Base-by-base conservation (phyloP, 2,113 vertebrate genomes). In the Fregetta grallaria region DNA sequence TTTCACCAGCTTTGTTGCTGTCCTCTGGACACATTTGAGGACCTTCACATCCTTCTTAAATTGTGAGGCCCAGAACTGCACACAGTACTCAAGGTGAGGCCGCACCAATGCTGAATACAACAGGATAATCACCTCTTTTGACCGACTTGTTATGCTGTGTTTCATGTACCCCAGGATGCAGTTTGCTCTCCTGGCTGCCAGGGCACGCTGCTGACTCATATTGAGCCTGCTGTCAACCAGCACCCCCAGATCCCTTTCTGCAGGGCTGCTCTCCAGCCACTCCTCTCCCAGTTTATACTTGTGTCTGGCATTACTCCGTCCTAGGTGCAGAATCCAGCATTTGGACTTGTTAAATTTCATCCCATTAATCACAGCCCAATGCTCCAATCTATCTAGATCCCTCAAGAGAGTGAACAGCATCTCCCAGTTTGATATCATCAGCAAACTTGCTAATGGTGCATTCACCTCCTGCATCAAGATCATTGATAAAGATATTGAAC, bases 231-330 rank as follows among this genome's bases (percentile, higher is more conserved):
- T 59, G 29, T 5, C 0, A 0, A 42, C 36, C 66, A 50, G 44
- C 58, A 59, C 9, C 34, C 25, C 47, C 38, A 61, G 34, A n/a
- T 15, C 40, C 44, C 25, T 30, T 45, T 40, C 53, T 15, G 11
- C 32, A 58, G 42, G 27, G 42, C n/a, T 40, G 70, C 11, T 59
- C 61, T 52, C 58, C 77, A 38, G 76, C 5, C 40, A 7, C 7
- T 56, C 36, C 26, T 58, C 34, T 65, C 15, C 49, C 36, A 6
- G 0, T 38, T 73, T 55, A 55, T 14, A 29, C 11, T 21, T 50
- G 36, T 40, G 14, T 7, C 5, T 0, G 0, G 25, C 2, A 1
- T 25, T 20, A 29, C 9, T 58, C 20, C 2, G 0, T 38, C 21
- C 34, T n/a, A 30, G 18, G 18, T 36, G 22, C 44, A 44, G 29